Conservation (phyloP, 2,888 invertebrate species). For the Mesochorus sp. region DNA sequence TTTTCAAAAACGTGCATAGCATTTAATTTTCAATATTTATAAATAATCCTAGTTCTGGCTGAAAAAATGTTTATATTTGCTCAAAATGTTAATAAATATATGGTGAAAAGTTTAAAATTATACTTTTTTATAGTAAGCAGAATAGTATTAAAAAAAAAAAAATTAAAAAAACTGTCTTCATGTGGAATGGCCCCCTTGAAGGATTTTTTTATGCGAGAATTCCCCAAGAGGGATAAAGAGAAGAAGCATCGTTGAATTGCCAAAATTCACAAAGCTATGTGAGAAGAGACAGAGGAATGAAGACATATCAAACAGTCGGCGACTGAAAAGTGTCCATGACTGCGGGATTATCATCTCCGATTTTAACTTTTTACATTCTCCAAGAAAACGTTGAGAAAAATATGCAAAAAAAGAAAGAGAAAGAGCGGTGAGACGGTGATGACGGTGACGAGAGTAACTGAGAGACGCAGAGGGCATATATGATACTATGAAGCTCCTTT, state of each 20-base stretch:
- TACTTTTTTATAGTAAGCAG: too few relatives aligned
- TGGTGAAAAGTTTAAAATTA: too few relatives aligned
- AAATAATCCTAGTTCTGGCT: too few relatives aligned
- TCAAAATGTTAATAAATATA: too few relatives aligned
- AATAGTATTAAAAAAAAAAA: too few relatives aligned
- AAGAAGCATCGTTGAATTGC: background rate
- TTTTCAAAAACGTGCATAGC: too few relatives aligned
- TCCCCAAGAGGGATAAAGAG: background rate
- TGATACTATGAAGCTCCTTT: conserved; percentile 7
- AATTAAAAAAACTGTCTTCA: too few relatives aligned
- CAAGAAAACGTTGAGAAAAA: conserved; percentile 20
- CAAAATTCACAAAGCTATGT: conserved; percentile 40
- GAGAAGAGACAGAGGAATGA: conserved; percentile 8
- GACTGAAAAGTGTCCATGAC: conserved; percentile 27
- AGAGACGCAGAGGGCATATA: conserved; percentile 1
- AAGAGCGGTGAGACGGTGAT: conserved; percentile 19
- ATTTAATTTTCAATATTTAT: too few relatives aligned
- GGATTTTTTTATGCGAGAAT: too few relatives aligned
- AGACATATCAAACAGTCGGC: conserved; percentile 22
- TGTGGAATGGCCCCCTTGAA: too few relatives aligned
- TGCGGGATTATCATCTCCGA: conserved; percentile 50
- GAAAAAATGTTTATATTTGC: too few relatives aligned
- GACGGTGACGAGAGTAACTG: conserved; percentile 40
- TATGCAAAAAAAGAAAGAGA: conserved; percentile 13
- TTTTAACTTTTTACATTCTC: conserved; percentile 60